Base-by-base conservation (phyloP, 2,113 vertebrate genomes). In the Tupaia tana region DNA sequence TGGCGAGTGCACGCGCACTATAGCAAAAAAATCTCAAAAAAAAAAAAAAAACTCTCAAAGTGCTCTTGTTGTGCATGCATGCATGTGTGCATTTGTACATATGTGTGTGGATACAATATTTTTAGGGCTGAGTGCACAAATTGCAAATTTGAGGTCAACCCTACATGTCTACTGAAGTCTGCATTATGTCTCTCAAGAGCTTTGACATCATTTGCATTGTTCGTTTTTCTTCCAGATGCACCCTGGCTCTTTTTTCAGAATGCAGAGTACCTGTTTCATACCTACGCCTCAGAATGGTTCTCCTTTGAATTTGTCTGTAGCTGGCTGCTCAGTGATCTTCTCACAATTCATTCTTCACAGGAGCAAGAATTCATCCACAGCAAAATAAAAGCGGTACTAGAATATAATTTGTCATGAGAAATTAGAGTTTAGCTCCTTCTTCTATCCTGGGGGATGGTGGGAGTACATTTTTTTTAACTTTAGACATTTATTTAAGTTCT, bases 211-310 rank as follows among this genome's bases (percentile, higher is more conserved):
- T n/a, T 77, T 61, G 85, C 84, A 31, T 80, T 56, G 93, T 78
- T 83, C 93, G 2, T 63, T 97, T 24, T 1, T 93, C 86, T 97
- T 97, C 77, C 98, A 99, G 99, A 99, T 93, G 98, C 98, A 25
- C 98, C 99, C 0, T 99, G 99, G 99, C 98, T 99, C 22, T 99
- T 99, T 95, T 99, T 99, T 97, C 98, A 98, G 86, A 98, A 99
- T 94, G 98, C 99, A 29, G 99, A 99, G 89, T 99, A 99, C 93
- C 98, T 99, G 92, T 98, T 99, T 96, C 98, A 98, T 31, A 98
- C 97, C 81, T 96, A 96, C 56, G 97, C 98, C 2, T 98, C 98
- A 0, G 96, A 98, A 66, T 99, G 99, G 99, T 94, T 98, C 2
- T 67, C 98, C 0, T 99, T 98, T 70, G 97, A 98, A 78, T 99